Percentiles rank a stretch among this genome's conserved stretches.
phyloP scores from a whole-genome alignment of 2,888 invertebrate species.

The Clistopyga incitator region DNA sequence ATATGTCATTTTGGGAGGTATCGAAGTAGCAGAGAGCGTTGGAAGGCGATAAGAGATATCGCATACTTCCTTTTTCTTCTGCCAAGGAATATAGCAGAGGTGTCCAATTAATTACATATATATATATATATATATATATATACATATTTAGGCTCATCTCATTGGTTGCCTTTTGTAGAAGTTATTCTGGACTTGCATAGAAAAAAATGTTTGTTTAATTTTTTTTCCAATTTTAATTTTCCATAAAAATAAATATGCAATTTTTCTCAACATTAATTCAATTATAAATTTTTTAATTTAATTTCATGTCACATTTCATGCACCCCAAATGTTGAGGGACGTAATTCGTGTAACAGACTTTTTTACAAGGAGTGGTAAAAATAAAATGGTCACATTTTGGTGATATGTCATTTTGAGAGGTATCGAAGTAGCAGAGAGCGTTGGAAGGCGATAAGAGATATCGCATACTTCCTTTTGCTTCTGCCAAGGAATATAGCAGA shows the following conservation, averaged over 20 bases:
- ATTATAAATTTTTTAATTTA: background rate
- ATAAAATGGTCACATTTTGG: background rate
- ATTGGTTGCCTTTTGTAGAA: background rate
- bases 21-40: constrained; percentile 1
- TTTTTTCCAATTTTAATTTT: no score
- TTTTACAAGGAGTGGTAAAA: background rate
- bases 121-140: no score
- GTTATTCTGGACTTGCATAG: constrained; percentile 27
- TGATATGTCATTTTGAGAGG: background rate
- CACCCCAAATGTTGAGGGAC: no score
- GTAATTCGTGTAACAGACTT: no score
- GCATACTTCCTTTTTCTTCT: background rate
- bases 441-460: background rate
- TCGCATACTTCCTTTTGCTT: background rate
- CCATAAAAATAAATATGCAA: no score
- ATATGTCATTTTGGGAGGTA: background rate
- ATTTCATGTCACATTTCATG: background rate
- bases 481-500: background rate
- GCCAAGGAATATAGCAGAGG: background rate
- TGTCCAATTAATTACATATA: background rate
- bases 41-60: background rate
- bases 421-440: background rate
- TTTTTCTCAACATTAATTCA: no score
- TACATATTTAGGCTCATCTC: background rate
- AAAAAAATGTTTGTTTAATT: no score